Base-by-base conservation (phyloP, 2,113 vertebrate genomes). In the Gymnogyps californianus region DNA sequence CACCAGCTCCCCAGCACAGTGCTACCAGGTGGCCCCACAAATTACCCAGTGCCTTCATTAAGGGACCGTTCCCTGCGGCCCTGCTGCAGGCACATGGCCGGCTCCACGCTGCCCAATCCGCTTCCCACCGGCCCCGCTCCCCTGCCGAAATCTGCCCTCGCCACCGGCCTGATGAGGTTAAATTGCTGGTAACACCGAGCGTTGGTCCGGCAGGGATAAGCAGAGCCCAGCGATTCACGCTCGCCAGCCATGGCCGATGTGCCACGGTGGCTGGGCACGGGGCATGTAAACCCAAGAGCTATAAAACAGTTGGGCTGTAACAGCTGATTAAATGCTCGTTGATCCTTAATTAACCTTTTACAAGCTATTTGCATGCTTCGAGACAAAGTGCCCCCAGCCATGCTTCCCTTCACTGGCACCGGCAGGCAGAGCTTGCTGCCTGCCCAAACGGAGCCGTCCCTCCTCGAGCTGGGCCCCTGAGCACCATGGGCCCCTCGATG, bases 261-360 rank as follows among this genome's bases (percentile, higher is more conserved):
- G 19, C 79, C 44, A 25, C 3, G 3, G 77, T 8, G 2, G 24
- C 89, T 14, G 64, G 80, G 77, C 87, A 87, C 6, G 1, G 79
- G 78, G 91, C 47, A 13, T 78, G 26, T 46, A 87, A 91, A 67
- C 69, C 77, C 57, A 46, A 67, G 42, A 77, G 83, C 94, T 82
- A 87, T 92, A 95, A 97, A 97, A 64, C 74, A 79, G n/a, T 16
- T 96, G 94, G 77, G 46, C 94, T 4, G 34, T 96, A 82, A 92
- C 87, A 28, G 83, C 84, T 96, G 91, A 96, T 96, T 97, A 97
- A 81, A 78, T 84, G 89, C 74, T 85, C 69, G 11, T 84, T 96
- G 87, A 85, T 87, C 87, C 87, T 61, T 97, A 96, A 97, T 97
- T 96, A 97, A 96, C 95, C 87, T 96, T 90, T 96, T 96, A 95